A percentile compares a stretch with the other conserved stretches of the same genome.
Evolutionary conservation across 2,888 invertebrate genomes (phyloP).

Genomic region (Cephalotes varians): DNA sequence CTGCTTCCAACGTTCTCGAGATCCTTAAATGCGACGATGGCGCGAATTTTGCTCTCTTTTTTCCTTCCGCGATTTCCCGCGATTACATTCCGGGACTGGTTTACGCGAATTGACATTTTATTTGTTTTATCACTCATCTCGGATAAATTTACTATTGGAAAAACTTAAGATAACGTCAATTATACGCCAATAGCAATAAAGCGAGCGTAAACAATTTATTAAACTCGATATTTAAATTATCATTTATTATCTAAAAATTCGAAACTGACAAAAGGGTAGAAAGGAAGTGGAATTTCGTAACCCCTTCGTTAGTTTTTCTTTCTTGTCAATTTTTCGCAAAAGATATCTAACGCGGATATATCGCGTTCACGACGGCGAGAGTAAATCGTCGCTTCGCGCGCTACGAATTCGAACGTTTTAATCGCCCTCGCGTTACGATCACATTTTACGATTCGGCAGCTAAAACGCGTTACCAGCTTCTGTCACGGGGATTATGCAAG

Average conservation of each 20-base stretch:
- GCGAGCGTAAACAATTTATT: background rate
- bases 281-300: background rate
- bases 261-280: background rate
- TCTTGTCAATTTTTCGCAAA: background rate
- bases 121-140: background rate
- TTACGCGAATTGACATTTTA: background rate
- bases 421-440: constrained; percentile 29
- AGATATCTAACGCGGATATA: background rate
- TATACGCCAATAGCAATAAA: background rate
- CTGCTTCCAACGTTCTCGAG: background rate
- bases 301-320: background rate
- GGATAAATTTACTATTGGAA: background rate
- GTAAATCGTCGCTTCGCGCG: constrained; percentile 7
- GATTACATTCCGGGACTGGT: background rate
- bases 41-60: background rate
- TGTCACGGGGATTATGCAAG: constrained; percentile 43
- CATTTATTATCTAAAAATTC: background rate
- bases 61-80: background rate
- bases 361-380: background rate
- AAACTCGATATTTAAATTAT: background rate
- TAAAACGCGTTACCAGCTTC: constrained; percentile 7
- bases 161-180: background rate
- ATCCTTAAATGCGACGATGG: constrained; percentile 8
- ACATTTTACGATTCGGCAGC: constrained; percentile 46
- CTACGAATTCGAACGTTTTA: constrained; percentile 1